A percentile compares a stretch with the other conserved stretches of the same genome.
Evolutionary conservation across 2,888 invertebrate species (phyloP).

Genomic region (Drosophila gaucha): DNA sequence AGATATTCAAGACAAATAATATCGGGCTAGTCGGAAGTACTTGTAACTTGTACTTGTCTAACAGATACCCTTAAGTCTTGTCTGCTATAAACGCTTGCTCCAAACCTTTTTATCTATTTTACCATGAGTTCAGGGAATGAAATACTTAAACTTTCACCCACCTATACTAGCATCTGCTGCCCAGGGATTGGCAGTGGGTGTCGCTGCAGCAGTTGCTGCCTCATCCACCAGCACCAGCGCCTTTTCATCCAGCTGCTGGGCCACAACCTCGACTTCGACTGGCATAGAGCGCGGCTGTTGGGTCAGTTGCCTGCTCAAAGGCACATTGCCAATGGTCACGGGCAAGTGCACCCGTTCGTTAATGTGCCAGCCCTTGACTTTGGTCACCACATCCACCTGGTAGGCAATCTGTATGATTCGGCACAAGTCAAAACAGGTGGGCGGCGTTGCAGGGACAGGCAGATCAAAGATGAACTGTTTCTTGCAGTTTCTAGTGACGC

Average conservation of each 20-base stretch:
- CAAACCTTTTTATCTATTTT: too few relatives aligned
- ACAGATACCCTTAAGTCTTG: too few relatives aligned
- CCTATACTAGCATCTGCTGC: constrained; percentile 56
- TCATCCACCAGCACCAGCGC: constrained; percentile 48
- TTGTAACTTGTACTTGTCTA: too few relatives aligned
- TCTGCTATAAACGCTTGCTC: too few relatives aligned
- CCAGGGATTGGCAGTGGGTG: constrained; percentile 59
- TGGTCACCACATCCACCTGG: constrained; percentile 76
- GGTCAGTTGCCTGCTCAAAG: constrained; percentile 47
- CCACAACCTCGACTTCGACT: constrained; percentile 36
- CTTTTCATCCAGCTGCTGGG: constrained; percentile 57
- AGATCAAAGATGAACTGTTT: constrained; percentile 71
- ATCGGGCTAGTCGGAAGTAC: background rate
- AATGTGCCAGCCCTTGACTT: constrained; percentile 70
- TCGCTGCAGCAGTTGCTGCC: background rate
- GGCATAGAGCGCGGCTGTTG: constrained; percentile 36
- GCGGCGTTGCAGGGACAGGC: constrained; percentile 81
- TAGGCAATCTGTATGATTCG: constrained; percentile 81
- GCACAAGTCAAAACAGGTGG: constrained; percentile 79
- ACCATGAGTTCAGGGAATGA: too few relatives aligned
- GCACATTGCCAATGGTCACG: constrained; percentile 83
- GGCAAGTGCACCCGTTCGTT: constrained; percentile 73
- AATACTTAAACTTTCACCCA: too few relatives aligned
- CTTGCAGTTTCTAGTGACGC: constrained; percentile 59
- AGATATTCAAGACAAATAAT: too few relatives aligned